Base-by-base conservation (phyloP, 2,113 vertebrate genomes). In the Lagenorhynchus albirostris region DNA sequence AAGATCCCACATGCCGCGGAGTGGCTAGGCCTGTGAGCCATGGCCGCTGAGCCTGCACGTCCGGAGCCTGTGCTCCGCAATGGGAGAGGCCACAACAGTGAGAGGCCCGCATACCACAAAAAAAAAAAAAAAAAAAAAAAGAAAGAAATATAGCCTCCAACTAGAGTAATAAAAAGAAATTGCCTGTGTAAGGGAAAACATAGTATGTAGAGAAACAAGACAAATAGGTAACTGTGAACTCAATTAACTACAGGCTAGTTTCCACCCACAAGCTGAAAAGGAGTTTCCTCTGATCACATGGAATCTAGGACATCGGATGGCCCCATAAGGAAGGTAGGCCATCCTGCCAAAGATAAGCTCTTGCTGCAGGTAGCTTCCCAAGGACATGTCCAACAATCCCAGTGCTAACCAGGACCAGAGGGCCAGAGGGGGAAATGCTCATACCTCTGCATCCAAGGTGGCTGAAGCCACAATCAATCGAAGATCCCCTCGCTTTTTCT, bases 361-460 rank as follows among this genome's bases (percentile, higher is more conserved):
- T 83, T 50, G 94, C 83, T 0, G 91, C 8, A 98, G 89, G 15
- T 8, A 23, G 71, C 47, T 65, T 96, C 67, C 18, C 92, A 95
- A 31, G 7, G 36, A 10, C 44, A 25, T 4, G 89, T 38, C 58
- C n/a, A 80, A 47, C 1, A 70, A 67, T 6, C 20, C 29, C 58
- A 53, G 62, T 8, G 36, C 29, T 92, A 17, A 53, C 5, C 4
- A 1, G 11, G 41, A 36, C 7, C 7, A 8, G 3, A 33, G 17
- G 29, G 9, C 1, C 3, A 8, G 23, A 10, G 10, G 5, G 21
- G 44, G 26, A 60, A 79, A 36, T 1, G 44, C 82, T 68, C 88
- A 87, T 98, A 99, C 99, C 99, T 99, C 99, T 94, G 99, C 99
- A 98, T 99, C 99, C 98, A 99, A 98, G n/a, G 99, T 99, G 47